Evolutionary conservation across 64 coral and sea anemone genomes (phyloP), one percentile per base, ranked within the genome.

Genomic region (Actinia tenebrosa): DNA sequence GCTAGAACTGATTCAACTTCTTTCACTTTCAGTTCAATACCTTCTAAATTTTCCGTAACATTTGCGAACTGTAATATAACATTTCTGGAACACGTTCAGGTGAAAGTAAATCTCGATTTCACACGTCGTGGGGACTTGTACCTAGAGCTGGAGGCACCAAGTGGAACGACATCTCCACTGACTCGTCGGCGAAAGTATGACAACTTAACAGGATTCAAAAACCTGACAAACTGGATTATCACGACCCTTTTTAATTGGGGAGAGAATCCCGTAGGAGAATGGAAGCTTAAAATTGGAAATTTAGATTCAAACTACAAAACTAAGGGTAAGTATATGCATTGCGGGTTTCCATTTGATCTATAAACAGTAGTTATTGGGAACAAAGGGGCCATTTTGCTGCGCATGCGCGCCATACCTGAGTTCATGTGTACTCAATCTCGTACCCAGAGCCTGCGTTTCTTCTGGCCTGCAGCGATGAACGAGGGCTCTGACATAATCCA

Each of bases 1-100:
- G 53, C 53, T 10, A 54, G 53, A 54, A 54, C 53, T 54, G 10
- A 54, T 10, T 10, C 53, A 4, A 54, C 53, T 10, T 54, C 53
- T 54, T 54, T 54, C 53, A 4, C 53, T 54, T 54, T 54, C 53
- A 54, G 53, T 4, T 10, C 53, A 54, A 54, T 54, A 4, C 53
- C 86, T 14, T 50, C 22, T 16, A 16, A 15, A 0, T 20, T 87
- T 77, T 30, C 47, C 1, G 16, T 56, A 19, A 78, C 68, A 37
- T 52, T 53, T 53, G 64, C 13, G 10, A 53, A 86, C 53, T 87
- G 86, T 16, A 13, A 17, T 0, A 87, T 87, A 9, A 87, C 68
- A 75, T 87, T 87, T 53, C 86, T 87, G 44, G 86, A 87, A 22
- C 86, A 87, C 68, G 86, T 87, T 17, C 86, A 87, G n/a, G 22